Conservation (phyloP, 1,140 invertebrate species). For the Camponotus pennsylvanicus region DNA sequence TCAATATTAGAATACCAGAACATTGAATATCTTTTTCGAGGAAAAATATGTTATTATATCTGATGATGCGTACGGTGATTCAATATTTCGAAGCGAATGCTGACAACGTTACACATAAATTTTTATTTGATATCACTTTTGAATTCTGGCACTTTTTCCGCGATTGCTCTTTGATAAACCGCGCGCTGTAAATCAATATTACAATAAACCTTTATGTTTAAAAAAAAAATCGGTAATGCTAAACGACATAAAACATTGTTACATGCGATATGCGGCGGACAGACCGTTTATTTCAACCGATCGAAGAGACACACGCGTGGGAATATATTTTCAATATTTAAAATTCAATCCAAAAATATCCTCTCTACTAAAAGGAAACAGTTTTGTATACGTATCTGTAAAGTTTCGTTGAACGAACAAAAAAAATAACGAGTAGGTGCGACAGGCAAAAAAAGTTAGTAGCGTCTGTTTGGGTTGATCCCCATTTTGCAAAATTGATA, state of each 20-base stretch:
- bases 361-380: neutral
- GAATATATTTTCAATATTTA: constrained; percentile 34
- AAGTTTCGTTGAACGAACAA: neutral
- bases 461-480: neutral
- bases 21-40: neutral
- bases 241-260: constrained; percentile 19
- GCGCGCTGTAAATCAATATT: constrained; percentile 9
- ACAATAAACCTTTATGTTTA: neutral
- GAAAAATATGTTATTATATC: neutral
- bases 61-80: neutral
- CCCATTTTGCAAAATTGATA: neutral
- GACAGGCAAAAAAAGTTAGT: neutral
- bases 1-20: neutral
- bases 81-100: neutral
- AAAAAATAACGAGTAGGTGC: neutral
- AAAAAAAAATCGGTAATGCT: neutral
- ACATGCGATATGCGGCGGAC: neutral
- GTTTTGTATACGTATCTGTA: neutral
- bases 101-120: neutral
- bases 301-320: neutral
- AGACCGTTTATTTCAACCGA: neutral
- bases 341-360: constrained; percentile 36
- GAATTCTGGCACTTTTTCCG: neutral
- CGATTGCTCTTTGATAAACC: constrained; percentile 2
- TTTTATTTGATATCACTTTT: neutral